Evolutionary conservation across 2,797 vertebrate species (phyloP).

Genomic region (Tokudaia muenninki): DNA sequence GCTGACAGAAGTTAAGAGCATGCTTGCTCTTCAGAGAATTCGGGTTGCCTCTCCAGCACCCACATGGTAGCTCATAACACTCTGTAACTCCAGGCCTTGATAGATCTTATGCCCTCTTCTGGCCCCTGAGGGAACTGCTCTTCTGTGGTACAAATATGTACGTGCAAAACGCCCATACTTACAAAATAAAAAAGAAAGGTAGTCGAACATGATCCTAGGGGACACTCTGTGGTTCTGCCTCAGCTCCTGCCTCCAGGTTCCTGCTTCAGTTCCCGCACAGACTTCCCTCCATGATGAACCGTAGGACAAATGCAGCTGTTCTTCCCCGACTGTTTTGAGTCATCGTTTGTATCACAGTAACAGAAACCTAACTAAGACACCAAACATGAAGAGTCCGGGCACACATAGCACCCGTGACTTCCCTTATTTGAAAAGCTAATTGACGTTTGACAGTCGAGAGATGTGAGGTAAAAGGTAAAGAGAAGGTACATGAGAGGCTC

Average conservation of each 20-base stretch:
- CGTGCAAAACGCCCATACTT: neutral
- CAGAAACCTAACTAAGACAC: neutral
- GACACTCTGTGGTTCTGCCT: neutral
- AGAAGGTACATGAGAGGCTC: neutral
- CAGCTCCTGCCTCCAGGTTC: neutral
- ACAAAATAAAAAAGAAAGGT: neutral
- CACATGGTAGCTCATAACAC: neutral
- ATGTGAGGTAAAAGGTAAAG: neutral
- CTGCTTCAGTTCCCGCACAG: neutral
- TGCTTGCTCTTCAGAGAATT: neutral
- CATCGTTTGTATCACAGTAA: neutral
- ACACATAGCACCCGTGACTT: neutral
- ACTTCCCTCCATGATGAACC: neutral
- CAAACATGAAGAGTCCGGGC: neutral
- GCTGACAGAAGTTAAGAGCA: neutral
- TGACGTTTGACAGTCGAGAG: slow-evolving; percentile 5
- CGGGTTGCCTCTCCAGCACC: neutral
- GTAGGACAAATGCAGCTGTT: neutral
- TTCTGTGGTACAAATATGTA: neutral
- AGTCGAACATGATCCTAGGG: neutral
- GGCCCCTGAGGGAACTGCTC: neutral
- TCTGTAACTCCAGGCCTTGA: neutral
- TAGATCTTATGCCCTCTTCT: neutral
- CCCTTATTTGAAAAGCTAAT: neutral
- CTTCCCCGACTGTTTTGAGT: neutral